Evolutionary conservation across 2,888 invertebrate genomes (phyloP), one percentile per base, ranked within the genome.

Genomic region (Diplolepis rosae): DNA sequence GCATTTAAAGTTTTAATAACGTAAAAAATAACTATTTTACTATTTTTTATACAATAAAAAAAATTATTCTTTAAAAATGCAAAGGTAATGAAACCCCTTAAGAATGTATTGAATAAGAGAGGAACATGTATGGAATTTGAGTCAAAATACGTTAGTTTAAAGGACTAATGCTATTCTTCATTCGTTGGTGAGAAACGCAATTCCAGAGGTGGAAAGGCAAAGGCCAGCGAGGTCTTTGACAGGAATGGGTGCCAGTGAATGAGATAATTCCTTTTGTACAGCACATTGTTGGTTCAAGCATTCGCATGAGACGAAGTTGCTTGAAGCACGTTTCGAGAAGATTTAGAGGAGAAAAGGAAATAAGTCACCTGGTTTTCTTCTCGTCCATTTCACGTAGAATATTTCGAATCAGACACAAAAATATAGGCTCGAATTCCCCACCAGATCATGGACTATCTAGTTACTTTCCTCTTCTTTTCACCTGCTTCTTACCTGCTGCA

Each of bases 191-290:
- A 18, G 9, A 54, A 32, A 18, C 15, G 11, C 28, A 15, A 18
- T 18, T 18, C 18, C 18, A 18, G 7, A 48, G n/a, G 45, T 9
- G 18, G 45, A 1, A 48, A 45, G 13, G 45, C 45, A 45, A 52
- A 28, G 27, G 52, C 28, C 24, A 65, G 42, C 13, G 15, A 27
- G 11, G 52, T 45, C 35, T 32, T 11, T 42, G 30, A 48, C 42
- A 28, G 68, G 56, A 70, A 66, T 68, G 70, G 68, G 66, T 71
- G 71, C 51, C 70, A 71, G 27, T 65, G 71, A 69, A 73, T 18
- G 68, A 66, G 68, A 70, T 72, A 74, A 74, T 56, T 72, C 66
- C 68, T 68, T 70, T 72, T 70, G 24, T 61, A 54, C 54, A 35
- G 71, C 39, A 11, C 39, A 56, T 61, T 70, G 70, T 70, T 67